Evolutionary conservation across 2,797 vertebrate genomes (phyloP), one percentile per base, ranked within the genome.

Genomic region (Cottoperca gobio): DNA sequence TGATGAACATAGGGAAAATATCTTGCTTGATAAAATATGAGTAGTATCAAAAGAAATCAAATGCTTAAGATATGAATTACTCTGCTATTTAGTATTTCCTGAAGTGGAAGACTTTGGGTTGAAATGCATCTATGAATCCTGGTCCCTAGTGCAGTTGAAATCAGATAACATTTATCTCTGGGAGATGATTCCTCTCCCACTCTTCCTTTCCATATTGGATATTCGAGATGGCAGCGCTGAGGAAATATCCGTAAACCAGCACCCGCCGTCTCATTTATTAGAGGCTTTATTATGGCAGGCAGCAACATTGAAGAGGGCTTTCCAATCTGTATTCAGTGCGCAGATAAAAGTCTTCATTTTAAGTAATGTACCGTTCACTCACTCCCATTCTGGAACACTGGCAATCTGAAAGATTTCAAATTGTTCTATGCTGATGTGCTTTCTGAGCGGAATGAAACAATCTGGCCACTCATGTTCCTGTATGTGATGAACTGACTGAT

Each of bases 151-250:
- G 76, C 68, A 60, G 68, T 67, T 61, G 59, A 77, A 78, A 93
- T 93, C 90, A 88, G 88, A 92, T 92, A 91, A 84, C 84, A 83
- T 93, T 93, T 92, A 90, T 90, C 82, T 91, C 83, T 59, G 66
- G 75, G 70, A 91, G 86, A 91, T 87, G 84, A 91, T 86, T 88
- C 84, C 79, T 88, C 86, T 77, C 70, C 75, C 82, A 81, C 82
- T 86, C 84, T 87, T 86, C 75, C 75, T 77, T 70, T 92, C 82
- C 76, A 86, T 91, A 87, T 90, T 93, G 87, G 90, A 89, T 91
- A 93, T 92, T 89, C 87, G 86, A 92, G 89, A 90, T 66, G 86
- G 86, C 85, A 86, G 85, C 76, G 3, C 83, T 81, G 84, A 88
- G 85, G 88, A 91, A 88, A 90, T 91, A 89, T 90, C 88, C 65